Evolutionary conservation across 2,113 vertebrate genomes (phyloP), one percentile per base, ranked within the genome.

Genomic region (Caloenas nicobarica): DNA sequence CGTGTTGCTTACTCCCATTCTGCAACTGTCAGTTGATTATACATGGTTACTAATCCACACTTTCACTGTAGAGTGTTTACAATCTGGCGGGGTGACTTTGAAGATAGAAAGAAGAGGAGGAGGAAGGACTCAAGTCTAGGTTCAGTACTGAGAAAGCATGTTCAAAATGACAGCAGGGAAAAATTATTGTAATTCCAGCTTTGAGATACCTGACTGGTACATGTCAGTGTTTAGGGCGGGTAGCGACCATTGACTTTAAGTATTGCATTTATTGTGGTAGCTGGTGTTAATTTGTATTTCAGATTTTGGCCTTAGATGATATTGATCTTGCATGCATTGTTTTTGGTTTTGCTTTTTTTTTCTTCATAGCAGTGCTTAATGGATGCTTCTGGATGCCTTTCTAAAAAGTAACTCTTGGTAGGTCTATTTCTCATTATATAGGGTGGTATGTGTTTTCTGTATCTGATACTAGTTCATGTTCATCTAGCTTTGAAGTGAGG

Each of bases 1-100:
- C 4, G 1, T 4, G 7, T 83, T 92, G 50, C 53, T 93, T 31
- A 8, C 10, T 38, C 13, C 4, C 0, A 0, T 81, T 76, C 53
- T 57, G 38, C 28, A 71, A 2, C 50, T 73, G 50, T 77, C 71
- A 18, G 36, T 38, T 0, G 0, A 51, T 80, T 57, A 33, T 16
- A 7, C 11, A 2, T 0, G 2, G 26, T 64, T 54, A 38, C 25
- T 58, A 40, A n/a, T 31, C 31, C 40, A 24, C 23, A 3, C 7
- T 48, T n/a, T 77, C 22, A 11, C 16, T 51, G 31, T 6, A 31
- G 22, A 38, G 42, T 22, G 12, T 72, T 89, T 88, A 11, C 38
- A 71, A 0, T 44, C 78, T 85, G 36, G 4, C 42, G 60, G 48
- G 42, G 29, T 69, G 65, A 79, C 66, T 84, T 42, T 53, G 54